A percentile compares a stretch with the other conserved stretches of the same genome.
phyloP scores from a whole-genome alignment of 2,797 vertebrate genomes.

The Streptopelia turtur region DNA sequence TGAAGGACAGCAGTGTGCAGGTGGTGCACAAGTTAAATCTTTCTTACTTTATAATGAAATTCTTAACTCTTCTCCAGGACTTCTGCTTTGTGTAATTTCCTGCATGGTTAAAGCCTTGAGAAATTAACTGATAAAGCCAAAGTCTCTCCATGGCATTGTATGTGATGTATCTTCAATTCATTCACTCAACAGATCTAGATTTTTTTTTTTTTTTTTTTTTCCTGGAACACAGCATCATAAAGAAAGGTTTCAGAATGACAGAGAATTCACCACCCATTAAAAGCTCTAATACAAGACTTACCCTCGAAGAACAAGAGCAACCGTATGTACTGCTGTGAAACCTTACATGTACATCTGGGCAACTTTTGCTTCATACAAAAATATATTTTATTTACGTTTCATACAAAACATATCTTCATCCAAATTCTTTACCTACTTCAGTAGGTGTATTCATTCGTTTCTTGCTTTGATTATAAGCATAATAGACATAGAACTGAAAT shows the following conservation, averaged over 20 bases:
- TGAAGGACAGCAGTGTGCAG: neutral
- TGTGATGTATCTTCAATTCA: neutral
- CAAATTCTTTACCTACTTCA: neutral
- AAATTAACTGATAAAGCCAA: neutral
- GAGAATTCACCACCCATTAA: neutral
- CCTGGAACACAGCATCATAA: neutral
- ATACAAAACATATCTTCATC: neutral
- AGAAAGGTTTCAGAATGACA: neutral
- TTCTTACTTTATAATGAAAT: neutral
- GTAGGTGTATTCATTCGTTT: neutral
- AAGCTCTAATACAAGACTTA: neutral
- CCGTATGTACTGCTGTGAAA: neutral
- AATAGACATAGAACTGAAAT: neutral
- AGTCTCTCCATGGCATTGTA: neutral
- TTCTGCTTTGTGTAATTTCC: neutral
- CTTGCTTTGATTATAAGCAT: neutral
- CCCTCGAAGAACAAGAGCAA: neutral
- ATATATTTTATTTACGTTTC: neutral
- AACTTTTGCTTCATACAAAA: neutral
- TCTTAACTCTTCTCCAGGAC: neutral
- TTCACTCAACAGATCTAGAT: neutral
- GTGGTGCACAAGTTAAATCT: neutral
- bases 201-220: neutral
- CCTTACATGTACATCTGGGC: neutral
- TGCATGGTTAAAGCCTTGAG: neutral